Percentiles rank a stretch among this genome's conserved stretches.
phyloP scores from a whole-genome alignment of 2,888 invertebrate genomes.

The Ethmia dodecea region DNA sequence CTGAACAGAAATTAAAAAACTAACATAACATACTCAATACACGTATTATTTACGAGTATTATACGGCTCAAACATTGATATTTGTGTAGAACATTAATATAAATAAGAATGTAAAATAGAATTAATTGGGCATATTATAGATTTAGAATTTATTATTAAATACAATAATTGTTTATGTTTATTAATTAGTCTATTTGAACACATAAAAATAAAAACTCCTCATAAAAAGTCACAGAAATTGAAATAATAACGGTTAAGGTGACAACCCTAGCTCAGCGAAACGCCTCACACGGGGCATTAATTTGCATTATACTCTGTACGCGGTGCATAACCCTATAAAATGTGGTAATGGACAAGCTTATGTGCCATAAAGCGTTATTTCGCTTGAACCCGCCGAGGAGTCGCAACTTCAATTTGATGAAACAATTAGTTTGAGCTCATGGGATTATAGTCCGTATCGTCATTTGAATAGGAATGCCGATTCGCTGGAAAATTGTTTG shows the following conservation, averaged over 20 bases:
- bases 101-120: no score
- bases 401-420: slow-evolving; percentile 44
- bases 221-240: background rate
- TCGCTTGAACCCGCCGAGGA: slow-evolving; percentile 42
- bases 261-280: slow-evolving; percentile 42
- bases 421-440: slow-evolving; percentile 43
- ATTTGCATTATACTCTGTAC: slow-evolving; percentile 61
- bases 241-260: slow-evolving; percentile 4
- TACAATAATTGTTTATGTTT: no score
- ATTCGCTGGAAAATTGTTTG: no score
- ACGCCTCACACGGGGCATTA: slow-evolving; percentile 58
- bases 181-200: no score
- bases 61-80: no score
- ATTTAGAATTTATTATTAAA: no score
- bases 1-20: no score
- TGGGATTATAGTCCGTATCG: slow-evolving; percentile 35
- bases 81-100: no score
- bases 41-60: no score
- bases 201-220: background rate
- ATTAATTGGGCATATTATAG: no score
- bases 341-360: slow-evolving; percentile 62
- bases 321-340: slow-evolving; percentile 67
- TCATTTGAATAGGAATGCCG: no score
- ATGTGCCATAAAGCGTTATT: slow-evolving; percentile 54
- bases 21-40: no score